phyloP scores from a whole-genome alignment of 2,888 invertebrate species.

The Gymnosoma rotundatum region DNA sequence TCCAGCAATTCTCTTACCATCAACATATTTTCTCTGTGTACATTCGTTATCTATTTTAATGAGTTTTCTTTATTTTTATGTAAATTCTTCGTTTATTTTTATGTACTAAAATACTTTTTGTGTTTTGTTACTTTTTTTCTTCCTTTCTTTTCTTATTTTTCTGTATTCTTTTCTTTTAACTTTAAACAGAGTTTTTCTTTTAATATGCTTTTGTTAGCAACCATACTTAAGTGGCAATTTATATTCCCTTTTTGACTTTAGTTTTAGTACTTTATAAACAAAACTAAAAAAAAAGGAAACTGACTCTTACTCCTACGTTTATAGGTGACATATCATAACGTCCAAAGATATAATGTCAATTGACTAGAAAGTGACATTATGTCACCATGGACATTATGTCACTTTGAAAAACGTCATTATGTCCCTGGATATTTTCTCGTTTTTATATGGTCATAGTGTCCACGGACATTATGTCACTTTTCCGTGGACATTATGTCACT shows the following conservation, averaged over 20 bases:
- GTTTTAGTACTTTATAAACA: slow-evolving; percentile 53
- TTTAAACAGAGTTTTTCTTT: slow-evolving; percentile 63
- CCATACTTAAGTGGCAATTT: slow-evolving; percentile 82
- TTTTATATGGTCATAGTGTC: not conserved
- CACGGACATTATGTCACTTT: no score
- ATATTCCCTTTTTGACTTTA: slow-evolving; percentile 79
- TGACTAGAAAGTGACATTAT: no score
- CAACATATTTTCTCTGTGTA: slow-evolving; percentile 6
- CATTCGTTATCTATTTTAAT: not conserved
- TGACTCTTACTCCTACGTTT: not conserved
- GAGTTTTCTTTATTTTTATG: slow-evolving; percentile 31
- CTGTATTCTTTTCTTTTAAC: slow-evolving; percentile 47
- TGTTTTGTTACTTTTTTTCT: not conserved
- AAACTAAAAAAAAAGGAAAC: slow-evolving; percentile 22
- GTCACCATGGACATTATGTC: no score
- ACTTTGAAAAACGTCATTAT: no score
- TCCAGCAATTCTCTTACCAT: not conserved
- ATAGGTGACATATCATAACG: no score
- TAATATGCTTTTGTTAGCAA: slow-evolving; percentile 48
- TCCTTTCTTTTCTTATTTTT: not conserved
- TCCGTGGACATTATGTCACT: no score
- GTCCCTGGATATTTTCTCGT: no score
- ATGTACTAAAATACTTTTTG: not conserved
- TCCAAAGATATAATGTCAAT: no score
- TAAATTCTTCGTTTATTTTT: slow-evolving; percentile 3